Conservation (phyloP, 2,888 invertebrate genomes). For the Conus canariensis region DNA sequence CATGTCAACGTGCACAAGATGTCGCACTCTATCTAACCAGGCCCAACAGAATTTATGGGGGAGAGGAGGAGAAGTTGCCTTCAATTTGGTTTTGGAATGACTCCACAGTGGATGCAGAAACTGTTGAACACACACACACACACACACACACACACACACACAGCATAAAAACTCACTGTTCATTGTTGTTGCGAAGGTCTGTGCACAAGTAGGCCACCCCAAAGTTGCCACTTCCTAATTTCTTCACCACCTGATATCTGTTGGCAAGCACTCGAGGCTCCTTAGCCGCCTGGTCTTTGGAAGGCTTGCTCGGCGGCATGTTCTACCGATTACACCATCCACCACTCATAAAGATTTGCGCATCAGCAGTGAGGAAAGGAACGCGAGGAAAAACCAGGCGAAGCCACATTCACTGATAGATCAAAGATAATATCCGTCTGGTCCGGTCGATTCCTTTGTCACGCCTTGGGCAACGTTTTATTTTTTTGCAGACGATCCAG, state of each 20-base stretch:
- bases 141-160: constrained; percentile 22
- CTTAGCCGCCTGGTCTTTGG: constrained; percentile 56
- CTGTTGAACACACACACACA: neutral
- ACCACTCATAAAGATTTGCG: neutral
- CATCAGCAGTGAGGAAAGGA: neutral
- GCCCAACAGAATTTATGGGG: no score
- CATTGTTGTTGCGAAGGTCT: constrained; percentile 66
- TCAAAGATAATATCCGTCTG: neutral
- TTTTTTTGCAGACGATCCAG: neutral
- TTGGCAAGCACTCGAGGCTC: constrained; percentile 72
- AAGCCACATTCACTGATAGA: neutral
- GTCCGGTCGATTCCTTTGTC: neutral
- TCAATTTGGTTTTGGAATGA: no score
- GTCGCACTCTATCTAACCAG: no score
- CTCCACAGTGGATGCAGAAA: neutral
- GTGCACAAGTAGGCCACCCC: constrained; percentile 77
- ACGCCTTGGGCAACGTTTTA: neutral
- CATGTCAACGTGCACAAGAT: no score
- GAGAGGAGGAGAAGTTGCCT: no score
- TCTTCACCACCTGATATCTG: constrained; percentile 75
- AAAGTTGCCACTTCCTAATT: constrained; percentile 78
- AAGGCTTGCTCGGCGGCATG: constrained; percentile 56
- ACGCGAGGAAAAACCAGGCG: neutral
- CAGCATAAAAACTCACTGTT: constrained; percentile 54
- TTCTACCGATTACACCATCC: neutral